Evolutionary conservation across 2,113 vertebrate genomes (phyloP), one percentile per base, ranked within the genome.

Genomic region (Eurypyga helias): DNA sequence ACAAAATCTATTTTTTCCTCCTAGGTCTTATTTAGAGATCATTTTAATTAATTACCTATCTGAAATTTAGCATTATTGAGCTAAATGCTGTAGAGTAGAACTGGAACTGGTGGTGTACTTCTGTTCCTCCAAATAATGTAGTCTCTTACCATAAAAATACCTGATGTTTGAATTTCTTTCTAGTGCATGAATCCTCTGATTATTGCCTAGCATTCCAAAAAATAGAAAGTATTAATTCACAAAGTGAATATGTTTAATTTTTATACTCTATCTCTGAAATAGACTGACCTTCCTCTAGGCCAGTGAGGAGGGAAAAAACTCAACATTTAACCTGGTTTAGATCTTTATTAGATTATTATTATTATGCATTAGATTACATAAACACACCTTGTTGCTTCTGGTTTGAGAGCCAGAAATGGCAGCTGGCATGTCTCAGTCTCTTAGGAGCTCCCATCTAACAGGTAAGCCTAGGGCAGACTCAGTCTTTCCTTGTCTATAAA

Each of bases 281-380:
- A 11, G 4, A 3, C 2, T 46, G 46, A 36, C 57, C 19, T 57
- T 89, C 13, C 20, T 73, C 15, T 43, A 33, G 64, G 6, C 6
- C 31, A 19, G 31, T 14, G 11, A 2, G 8, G 11, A 54, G 5
- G 12, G 3, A 24, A 16, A 46, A 34, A 0, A 1, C 3, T 17
- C 31, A 54, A 7, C 0, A 33, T 55, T 60, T 57, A 38, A 33
- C 10, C 29, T 52, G 29, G 0, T 81, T 78, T 51, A 48, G 34
- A 23, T 52, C 19, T 3, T 46, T n/a, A 31, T n/a, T n/a, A n/a
- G n/a, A n/a, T n/a, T n/a, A n/a, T n/a, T n/a, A n/a, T n/a, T n/a
- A n/a, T n/a, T n/a, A n/a, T n/a, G 9, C 2, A 23, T 66, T 77
- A 26, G 6, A 26, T 75, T 69, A 21, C 10, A 43, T n/a, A 43